Conservation (phyloP, 2,113 vertebrate species). For the Archocentrus centrarchus region DNA sequence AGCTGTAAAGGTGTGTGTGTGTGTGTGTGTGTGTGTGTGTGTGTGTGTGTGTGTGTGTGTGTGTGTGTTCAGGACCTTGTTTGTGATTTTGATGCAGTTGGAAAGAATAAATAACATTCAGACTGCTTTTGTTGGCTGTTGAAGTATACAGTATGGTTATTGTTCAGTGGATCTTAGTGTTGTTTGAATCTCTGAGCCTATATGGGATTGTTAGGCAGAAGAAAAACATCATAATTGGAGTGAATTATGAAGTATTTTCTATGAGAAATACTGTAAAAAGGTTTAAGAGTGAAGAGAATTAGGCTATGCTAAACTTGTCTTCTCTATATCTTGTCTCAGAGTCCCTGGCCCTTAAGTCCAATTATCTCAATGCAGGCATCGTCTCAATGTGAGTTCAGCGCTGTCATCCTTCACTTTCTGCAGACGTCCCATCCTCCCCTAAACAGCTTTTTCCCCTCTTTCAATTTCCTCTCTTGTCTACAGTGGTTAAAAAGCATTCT, state of each 20-base stretch:
- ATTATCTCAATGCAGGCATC: conserved; percentile 17
- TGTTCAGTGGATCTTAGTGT: background rate
- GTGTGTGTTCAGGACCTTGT: background rate
- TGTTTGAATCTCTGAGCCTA: background rate
- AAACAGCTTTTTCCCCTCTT: background rate
- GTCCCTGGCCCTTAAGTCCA: conserved; percentile 16
- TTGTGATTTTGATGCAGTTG: conserved; percentile 4
- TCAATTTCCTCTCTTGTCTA: conserved; percentile 14
- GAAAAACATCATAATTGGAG: background rate
- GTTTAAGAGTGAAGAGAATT: background rate
- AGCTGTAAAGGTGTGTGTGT: background rate
- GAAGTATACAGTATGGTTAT: background rate
- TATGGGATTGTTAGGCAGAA: background rate
- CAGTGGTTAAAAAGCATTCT: background rate
- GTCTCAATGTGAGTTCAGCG: background rate
- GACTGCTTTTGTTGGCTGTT: background rate
- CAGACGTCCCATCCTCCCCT: background rate
- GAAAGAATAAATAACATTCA: background rate
- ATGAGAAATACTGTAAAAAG: background rate
- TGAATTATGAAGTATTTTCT: background rate
- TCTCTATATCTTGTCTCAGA: background rate
- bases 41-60: background rate
- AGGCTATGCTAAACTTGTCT: background rate
- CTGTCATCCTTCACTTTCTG: background rate
- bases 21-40: background rate